Base-by-base conservation (phyloP, 2,113 vertebrate genomes). In the Gymnocephalus cernua region DNA sequence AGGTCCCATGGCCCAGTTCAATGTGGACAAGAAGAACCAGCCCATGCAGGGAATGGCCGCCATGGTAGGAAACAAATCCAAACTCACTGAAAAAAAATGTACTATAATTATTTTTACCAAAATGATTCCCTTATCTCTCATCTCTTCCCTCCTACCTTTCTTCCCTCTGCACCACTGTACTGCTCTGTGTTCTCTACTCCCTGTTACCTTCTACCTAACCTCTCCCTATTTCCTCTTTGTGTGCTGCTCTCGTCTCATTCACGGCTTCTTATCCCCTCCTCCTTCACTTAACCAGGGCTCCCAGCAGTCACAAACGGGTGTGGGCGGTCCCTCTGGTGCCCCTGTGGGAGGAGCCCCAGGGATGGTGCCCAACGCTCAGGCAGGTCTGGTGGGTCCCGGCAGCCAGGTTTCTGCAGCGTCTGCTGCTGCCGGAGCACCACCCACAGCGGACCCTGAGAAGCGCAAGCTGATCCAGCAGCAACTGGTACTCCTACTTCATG, bases 381-480 rank as follows among this genome's bases (percentile, higher is more conserved):
- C 96, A 23, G 95, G 96, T 21, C 96, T 97, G 58, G 96, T 97
- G 19, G 94, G 91, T 25, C 87, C 93, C 0, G 76, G 93, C 15
- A 27, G 90, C 48, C 92, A 92, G 51, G 81, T 91, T 53, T 92
- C 92, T n/a, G 87, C 89, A 10, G 90, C 93, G 6, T 90, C 91
- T 0, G 82, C 87, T 15, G 93, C 91, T 90, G 97, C 96, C 1
- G 97, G 97, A 63, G 97, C 97, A 67, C 97, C 98, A 2, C 98
- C 98, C 0, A 99, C 98, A 2, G 98, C 98, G 0, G 98, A 99
- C 83, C 98, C 98, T 1, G 98, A 99, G 91, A 99, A 99, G 90
- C 97, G 98, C 84, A 99, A 99, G 83, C 97, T 99, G 18, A 99
- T 99, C 91, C 98, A 99, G 90, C 98, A 99, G 93, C 98, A 99